Conservation (phyloP, 1,140 invertebrate genomes). For the Diabrotica undecimpunctata region DNA sequence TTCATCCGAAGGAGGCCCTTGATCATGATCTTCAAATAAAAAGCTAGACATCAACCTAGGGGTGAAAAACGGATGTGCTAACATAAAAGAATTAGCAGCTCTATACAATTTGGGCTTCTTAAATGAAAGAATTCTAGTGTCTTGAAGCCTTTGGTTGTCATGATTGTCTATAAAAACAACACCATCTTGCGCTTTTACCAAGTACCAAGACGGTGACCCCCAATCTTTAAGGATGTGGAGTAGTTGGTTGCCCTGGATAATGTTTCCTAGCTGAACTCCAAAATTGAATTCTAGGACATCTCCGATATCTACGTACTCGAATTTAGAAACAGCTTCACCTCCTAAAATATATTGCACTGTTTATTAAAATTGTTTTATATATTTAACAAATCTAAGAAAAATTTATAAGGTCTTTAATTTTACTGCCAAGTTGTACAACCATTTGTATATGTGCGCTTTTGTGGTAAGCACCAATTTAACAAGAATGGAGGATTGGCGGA, state of each 20-base stretch:
- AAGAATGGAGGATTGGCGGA: no score
- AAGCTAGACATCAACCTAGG: constrained; percentile 77
- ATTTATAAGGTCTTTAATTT: no score
- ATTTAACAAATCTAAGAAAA: no score
- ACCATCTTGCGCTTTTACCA: constrained; percentile 52
- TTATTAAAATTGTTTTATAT: no score
- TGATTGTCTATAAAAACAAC: constrained; percentile 64
- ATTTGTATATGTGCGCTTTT: no score
- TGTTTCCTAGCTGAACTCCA: constrained; percentile 55
- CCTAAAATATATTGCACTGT: constrained; percentile 28
- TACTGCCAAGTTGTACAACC: no score
- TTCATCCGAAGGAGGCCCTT: constrained; percentile 37
- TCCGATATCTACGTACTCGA: constrained; percentile 62
- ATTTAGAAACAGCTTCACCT: constrained; percentile 60
- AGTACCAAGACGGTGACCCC: constrained; percentile 52
- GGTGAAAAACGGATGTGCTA: constrained; percentile 76
- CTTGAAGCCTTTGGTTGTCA: constrained; percentile 48
- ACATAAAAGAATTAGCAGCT: constrained; percentile 76
- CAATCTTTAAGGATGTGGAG: constrained; percentile 43
- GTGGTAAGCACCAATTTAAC: no score
- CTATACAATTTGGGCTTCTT: constrained; percentile 58
- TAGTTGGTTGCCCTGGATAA: constrained; percentile 51
- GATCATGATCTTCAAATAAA: constrained; percentile 53
- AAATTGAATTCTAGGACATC: constrained; percentile 74
- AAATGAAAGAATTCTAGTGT: constrained; percentile 53